Base-by-base conservation (phyloP, 2,888 invertebrate species). In the Dexiosoma caninum region DNA sequence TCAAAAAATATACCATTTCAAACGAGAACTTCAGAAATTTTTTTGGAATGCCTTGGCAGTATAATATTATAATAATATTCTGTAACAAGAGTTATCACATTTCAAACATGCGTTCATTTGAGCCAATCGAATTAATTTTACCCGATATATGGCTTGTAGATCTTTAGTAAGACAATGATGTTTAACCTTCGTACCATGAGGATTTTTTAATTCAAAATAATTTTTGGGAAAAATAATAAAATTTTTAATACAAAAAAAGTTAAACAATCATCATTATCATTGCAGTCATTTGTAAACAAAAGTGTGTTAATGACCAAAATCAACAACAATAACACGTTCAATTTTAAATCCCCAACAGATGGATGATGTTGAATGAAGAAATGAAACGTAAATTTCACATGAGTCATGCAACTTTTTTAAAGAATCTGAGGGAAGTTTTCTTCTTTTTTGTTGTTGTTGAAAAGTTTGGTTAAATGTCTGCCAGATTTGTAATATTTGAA, bases 251-350 rank as follows among this genome's bases (percentile, higher is more conserved):
- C 27, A 57, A 66, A n/a, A n/a, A n/a, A 72, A 9, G 37, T 16
- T 8, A 57, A 37, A 57, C n/a, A 51, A 60, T 70, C 35, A 62
- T 21, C 49, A 35, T 46, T 30, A 37, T 69, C 30, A 44, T 76
- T 69, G 55, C 27, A 37, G 55, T 59, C 59, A 35, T 75, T 71
- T 69, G 69, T 78, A 81, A 69, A 44, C 59, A 83, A 84, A 84
- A 83, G 81, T 84, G 84, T 84, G 85, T 85, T 85, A 85, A 85
- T 85, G 84, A 84, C 82, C 81, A 66, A 76, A 78, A 55, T 67
- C 76, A 59, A 46, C 53, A 67, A 14, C 27, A 55, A 37, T 27
- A 66, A 59, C 69, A 37, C 27, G 23, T 27, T 44, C 21, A 59
- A 32, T 57, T 37, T 30, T 49, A 81, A 79, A 74, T 74, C 69